Evolutionary conservation across 2,113 vertebrate species (phyloP), one percentile per base, ranked within the genome.

Genomic region (Apus apus): DNA sequence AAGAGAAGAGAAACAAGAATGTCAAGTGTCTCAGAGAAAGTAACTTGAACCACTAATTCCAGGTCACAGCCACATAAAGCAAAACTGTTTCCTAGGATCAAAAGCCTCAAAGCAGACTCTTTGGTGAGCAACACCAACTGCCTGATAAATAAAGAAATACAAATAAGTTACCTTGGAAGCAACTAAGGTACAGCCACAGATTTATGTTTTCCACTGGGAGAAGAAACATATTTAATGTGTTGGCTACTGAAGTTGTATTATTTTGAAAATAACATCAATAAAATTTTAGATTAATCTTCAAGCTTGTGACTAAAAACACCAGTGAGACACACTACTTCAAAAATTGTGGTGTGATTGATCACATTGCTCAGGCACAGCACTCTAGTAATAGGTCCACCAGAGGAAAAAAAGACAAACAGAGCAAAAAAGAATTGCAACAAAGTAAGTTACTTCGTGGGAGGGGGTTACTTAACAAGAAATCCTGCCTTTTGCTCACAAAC

Each of bases 61-160:
- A 68, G 13, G 18, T 45, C 53, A 58, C 13, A 23, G 32, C 15
- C 30, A 34, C 46, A 17, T 4, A 38, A 56, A 66, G 50, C 11
- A 8, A 32, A 67, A 60, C 16, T 2, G 9, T n/a, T 60, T 50
- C 45, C 40, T 0, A 0, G 50, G 21, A 72, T n/a, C 4, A 1
- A 64, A 15, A 45, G 62, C 30, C 18, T 54, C 36, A 19, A 19
- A 45, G 30, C 19, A 67, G 58, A 72, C 2, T 4, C 30, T 60
- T 32, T 48, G 79, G 51, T 89, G 46, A 85, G 65, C 50, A 67
- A 51, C 2, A 2, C 13, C 65, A 57, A 21, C 26, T 40, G 19
- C 36, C 62, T 46, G 15, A 60, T 13, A 50, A 60, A 75, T 15
- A 26, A 30, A 34, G 13, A 83, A 83, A 74, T 9, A 50, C 29